phyloP scores from a whole-genome alignment of 2,797 vertebrate genomes.

The Xenops minutus region DNA sequence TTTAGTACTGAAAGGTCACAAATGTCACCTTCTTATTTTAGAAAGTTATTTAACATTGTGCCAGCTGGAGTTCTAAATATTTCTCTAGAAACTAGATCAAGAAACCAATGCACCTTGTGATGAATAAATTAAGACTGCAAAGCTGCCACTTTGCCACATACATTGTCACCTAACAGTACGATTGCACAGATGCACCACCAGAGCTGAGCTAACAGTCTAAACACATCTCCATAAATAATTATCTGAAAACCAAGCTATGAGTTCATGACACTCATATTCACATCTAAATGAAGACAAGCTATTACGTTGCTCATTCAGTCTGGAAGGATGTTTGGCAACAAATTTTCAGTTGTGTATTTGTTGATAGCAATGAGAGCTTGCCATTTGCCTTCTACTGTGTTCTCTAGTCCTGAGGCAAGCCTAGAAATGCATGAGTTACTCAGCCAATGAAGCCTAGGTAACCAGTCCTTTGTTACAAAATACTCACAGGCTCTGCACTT shows the following conservation, averaged over 20 bases:
- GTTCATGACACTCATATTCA: background rate
- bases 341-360: background rate
- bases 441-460: background rate
- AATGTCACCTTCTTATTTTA: background rate
- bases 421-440: background rate
- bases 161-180: background rate
- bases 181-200: background rate
- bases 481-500: background rate
- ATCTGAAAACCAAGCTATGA: background rate
- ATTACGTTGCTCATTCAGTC: background rate
- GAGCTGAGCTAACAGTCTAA: background rate
- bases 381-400: background rate
- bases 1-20: background rate
- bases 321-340: background rate
- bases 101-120: slow-evolving; percentile 9
- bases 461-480: background rate
- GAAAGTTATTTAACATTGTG: background rate
- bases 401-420: background rate
- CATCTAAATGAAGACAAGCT: background rate
- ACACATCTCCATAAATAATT: background rate
- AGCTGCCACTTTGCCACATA: background rate
- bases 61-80: slow-evolving; percentile 45
- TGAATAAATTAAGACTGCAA: slow-evolving; percentile 37
- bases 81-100: slow-evolving; percentile 23
- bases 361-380: background rate